phyloP scores from a whole-genome alignment of 1,140 invertebrate species.

The Drosophila nigromelanica region DNA sequence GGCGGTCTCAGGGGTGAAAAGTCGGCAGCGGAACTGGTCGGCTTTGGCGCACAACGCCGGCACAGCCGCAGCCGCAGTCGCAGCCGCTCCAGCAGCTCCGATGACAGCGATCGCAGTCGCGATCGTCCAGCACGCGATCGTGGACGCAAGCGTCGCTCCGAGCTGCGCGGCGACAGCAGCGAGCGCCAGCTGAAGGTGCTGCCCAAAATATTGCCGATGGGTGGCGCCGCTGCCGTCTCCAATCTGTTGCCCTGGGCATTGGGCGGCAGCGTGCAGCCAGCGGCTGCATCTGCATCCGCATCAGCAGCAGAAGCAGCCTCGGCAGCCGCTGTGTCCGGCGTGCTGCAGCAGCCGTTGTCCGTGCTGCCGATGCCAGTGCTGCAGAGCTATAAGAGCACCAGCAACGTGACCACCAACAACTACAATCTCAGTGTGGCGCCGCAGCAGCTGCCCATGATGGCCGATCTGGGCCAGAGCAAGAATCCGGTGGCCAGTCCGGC shows the following conservation, averaged over 20 bases:
- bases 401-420: constrained; percentile 51
- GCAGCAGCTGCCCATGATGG: constrained; percentile 21
- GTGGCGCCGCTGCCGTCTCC: background rate
- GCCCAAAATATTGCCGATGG: background rate
- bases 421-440: constrained; percentile 52
- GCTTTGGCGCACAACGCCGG: constrained; percentile 23
- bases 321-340: constrained; percentile 14
- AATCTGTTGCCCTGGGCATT: constrained; percentile 30
- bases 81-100: constrained; percentile 60
- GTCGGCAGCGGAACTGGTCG: constrained; percentile 61
- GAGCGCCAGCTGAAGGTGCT: constrained; percentile 55
- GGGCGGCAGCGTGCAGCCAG: background rate
- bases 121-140: constrained; percentile 65
- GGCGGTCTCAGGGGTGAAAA: constrained; percentile 14
- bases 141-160: constrained; percentile 60
- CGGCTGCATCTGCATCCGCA: background rate
- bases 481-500: background rate
- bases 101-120: constrained; percentile 85
- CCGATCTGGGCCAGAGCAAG: constrained; percentile 31
- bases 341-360: constrained; percentile 22
- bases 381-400: constrained; percentile 61
- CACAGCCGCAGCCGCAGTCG: constrained; percentile 50
- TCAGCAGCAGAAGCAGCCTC: constrained; percentile 17
- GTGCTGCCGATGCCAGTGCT: constrained; percentile 45
- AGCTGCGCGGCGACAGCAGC: constrained; percentile 49